A percentile compares a stretch with the other conserved stretches of the same genome.
Conservation (phyloP, 2,797 vertebrate genomes). For the Bothrops alternatus region DNA sequence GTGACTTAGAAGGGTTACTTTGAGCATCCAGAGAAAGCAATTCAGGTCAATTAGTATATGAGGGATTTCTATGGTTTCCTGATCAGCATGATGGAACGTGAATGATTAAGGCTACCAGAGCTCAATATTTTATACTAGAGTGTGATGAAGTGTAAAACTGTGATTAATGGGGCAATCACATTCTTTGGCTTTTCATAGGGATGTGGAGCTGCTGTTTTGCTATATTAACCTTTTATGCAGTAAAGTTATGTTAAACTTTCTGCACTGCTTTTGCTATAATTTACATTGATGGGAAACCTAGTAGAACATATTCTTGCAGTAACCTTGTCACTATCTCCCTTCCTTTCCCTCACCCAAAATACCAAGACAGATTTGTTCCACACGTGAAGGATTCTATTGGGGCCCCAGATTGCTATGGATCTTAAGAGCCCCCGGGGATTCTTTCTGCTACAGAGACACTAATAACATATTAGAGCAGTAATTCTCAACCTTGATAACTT, state of each 20-base stretch:
- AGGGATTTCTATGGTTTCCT: background rate
- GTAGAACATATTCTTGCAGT: conserved; percentile 49
- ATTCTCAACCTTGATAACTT: background rate
- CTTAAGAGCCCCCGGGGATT: background rate
- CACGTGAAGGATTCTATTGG: background rate
- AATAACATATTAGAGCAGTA: background rate
- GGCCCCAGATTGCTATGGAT: background rate
- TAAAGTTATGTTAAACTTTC: conserved; percentile 46
- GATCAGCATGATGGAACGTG: background rate
- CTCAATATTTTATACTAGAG: conserved; percentile 53
- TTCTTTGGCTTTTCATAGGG: conserved; percentile 46
- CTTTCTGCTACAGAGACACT: background rate
- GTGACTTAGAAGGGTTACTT: background rate
- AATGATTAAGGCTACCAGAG: conserved; percentile 6
- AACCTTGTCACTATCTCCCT: background rate
- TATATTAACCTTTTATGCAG: conserved; percentile 37
- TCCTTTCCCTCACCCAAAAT: background rate
- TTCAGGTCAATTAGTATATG: background rate
- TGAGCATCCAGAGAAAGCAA: background rate
- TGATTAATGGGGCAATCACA: conserved; percentile 65
- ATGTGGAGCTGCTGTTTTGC: conserved; percentile 12
- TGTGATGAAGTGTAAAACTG: conserved; percentile 48
- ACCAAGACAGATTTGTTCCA: conserved; percentile 17
- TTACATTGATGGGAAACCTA: conserved; percentile 39
- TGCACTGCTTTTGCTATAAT: conserved; percentile 29